Evolutionary conservation across 2,888 invertebrate species (phyloP), one percentile per base, ranked within the genome.

Genomic region (Tenthredo amoena): DNA sequence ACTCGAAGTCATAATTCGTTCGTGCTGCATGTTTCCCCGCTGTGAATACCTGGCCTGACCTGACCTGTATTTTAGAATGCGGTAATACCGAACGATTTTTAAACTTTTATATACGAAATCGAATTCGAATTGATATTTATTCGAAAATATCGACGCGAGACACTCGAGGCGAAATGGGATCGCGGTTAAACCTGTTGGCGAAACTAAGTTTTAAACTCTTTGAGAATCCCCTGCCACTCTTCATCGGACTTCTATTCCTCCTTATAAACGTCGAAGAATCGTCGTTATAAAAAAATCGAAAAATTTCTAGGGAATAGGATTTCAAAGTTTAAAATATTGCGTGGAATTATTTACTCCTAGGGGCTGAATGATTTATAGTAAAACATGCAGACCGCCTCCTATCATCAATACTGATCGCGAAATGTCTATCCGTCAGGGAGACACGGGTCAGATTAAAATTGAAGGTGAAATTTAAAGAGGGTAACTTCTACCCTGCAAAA

Each of bases 371-470:
- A 77, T 77, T 77, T 55, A 77, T 77, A 34, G 37, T 0, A 15
- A 26, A 50, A 76, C 50, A 21, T 50, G 31, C 7, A 12, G 12
- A 12, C 10, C 26, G 47, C 47, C 47, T n/a, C 34, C 31, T 7
- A 18, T 81, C 82, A 83, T 83, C 82, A 83, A 83, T 83, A 83
- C 82, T 43, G 82, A 71, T 83, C 68, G 47, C 40, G 37, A 31
- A 81, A 83, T 31, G 43, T 71, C 50, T 40, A 31, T 65, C 34
- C 26, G 68, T 83, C 47, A 34, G 47, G 7, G 9, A 83, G 83
- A 83, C 83, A 83, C 18, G 83, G 68, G 83, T 83, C 47, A 68
- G 83, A 83, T 83, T 65, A 83, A 83, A 83, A 83, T 47, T 12
- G 68, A 68, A 47, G 68, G 68, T 68, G 12, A 34, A 83, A 83